phyloP scores from a whole-genome alignment of 2,113 vertebrate species.

The Malurus cyaneus region DNA sequence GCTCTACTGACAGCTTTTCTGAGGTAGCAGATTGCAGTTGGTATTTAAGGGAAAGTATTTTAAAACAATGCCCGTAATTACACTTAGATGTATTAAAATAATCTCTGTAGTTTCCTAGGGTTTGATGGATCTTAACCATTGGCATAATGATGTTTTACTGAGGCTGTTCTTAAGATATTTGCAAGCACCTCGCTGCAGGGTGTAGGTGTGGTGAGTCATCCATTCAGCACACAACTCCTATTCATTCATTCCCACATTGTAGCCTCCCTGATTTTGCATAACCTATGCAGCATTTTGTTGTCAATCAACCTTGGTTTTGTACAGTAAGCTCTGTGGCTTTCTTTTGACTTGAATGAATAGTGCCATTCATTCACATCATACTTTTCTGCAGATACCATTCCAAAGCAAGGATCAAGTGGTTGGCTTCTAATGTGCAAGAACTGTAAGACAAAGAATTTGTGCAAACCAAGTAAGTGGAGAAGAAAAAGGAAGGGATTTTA shows the following conservation, averaged over 20 bases:
- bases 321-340: conserved; percentile 12
- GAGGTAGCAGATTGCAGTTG: conserved; percentile 49
- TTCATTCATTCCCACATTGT: conserved; percentile 29
- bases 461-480: neutral
- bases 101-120: neutral
- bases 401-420: neutral
- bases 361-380: conserved; percentile 31
- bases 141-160: conserved; percentile 11
- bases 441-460: neutral
- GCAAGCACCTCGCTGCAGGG: neutral
- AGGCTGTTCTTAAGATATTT: neutral
- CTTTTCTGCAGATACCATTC: neutral
- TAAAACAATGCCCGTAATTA: conserved; percentile 49
- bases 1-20: conserved; percentile 39
- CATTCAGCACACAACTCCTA: neutral
- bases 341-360: conserved; percentile 5
- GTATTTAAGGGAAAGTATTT: conserved; percentile 49
- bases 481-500: neutral
- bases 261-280: conserved; percentile 21
- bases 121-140: neutral
- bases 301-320: neutral
- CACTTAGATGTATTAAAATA: conserved; percentile 14
- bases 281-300: neutral
- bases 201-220: conserved; percentile 59
- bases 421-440: neutral